phyloP scores from a whole-genome alignment of 1,140 invertebrate species.

The Galleria mellonella region DNA sequence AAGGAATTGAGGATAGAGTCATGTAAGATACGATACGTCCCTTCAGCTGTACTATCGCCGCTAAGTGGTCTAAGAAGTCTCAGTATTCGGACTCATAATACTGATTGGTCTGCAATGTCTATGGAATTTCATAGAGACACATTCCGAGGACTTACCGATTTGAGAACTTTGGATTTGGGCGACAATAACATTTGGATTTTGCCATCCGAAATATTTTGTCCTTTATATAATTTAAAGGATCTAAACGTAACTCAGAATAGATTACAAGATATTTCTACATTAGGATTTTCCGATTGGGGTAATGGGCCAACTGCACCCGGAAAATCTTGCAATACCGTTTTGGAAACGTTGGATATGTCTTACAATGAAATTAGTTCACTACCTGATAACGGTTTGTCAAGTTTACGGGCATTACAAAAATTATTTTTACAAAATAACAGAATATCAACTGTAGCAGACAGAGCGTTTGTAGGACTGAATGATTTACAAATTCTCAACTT shows the following conservation, averaged over 20 bases:
- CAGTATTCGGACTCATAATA: constrained; percentile 85
- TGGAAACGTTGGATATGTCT: constrained; percentile 85
- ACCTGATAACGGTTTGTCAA: constrained; percentile 82
- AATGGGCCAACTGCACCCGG: constrained; percentile 71
- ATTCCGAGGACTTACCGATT: constrained; percentile 79
- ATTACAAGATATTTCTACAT: constrained; percentile 82
- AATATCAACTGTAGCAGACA: constrained; percentile 83
- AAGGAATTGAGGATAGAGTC: constrained; percentile 82
- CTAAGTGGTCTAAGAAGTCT: constrained; percentile 80
- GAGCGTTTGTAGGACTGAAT: constrained; percentile 82
- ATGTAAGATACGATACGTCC: constrained; percentile 87
- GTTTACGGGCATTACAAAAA: constrained; percentile 79
- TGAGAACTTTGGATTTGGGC: constrained; percentile 83
- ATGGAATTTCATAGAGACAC: constrained; percentile 84
- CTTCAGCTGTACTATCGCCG: constrained; percentile 80
- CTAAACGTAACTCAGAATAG: constrained; percentile 86
- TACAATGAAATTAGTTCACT: constrained; percentile 82
- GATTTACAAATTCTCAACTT: constrained; percentile 83
- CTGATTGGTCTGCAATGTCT: constrained; percentile 87
- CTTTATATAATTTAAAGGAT: constrained; percentile 79
- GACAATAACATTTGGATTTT: constrained; percentile 89
- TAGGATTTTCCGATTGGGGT: constrained; percentile 83
- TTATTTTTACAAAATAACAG: constrained; percentile 84
- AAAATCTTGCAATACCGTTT: constrained; percentile 78
- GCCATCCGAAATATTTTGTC: constrained; percentile 84